A percentile compares a stretch with the other conserved stretches of the same genome.
Evolutionary conservation across 1,140 invertebrate genomes (phyloP).

Genomic region (Meloidogyne exigua): DNA sequence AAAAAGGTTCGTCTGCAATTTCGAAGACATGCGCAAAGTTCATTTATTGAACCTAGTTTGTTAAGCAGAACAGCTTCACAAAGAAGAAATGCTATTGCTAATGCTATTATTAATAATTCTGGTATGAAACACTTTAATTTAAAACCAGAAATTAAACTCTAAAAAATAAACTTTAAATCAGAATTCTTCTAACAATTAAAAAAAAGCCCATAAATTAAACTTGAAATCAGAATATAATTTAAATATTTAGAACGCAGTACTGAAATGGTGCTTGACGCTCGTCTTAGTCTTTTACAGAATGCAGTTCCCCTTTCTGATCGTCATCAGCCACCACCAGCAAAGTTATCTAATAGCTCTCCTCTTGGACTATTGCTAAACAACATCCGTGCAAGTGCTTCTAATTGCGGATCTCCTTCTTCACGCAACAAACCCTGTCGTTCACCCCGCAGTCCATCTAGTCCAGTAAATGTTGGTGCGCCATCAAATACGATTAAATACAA

Average conservation of each 20-base stretch:
- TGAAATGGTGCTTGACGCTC: not conserved
- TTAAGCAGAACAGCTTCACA: conserved; percentile 12
- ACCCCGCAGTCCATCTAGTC: not conserved
- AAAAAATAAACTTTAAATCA: too few relatives aligned
- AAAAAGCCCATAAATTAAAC: too few relatives aligned
- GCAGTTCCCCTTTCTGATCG: not conserved
- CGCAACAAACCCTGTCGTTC: not conserved
- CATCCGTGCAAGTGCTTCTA: not conserved
- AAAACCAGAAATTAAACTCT: too few relatives aligned
- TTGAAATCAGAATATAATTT: too few relatives aligned
- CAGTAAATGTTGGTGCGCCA: not conserved
- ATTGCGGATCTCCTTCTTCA: not conserved
- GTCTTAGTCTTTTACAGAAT: not conserved
- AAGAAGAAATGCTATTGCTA: conserved; percentile 40
- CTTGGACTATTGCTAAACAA: not conserved
- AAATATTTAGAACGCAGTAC: not conserved
- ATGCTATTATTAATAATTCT: conserved; percentile 34
- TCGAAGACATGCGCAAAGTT: conserved; percentile 46
- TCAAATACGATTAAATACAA: not conserved
- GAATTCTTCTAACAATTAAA: too few relatives aligned
- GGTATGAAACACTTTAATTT: conserved; percentile 2
- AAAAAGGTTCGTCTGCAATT: conserved; percentile 48
- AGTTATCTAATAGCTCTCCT: not conserved
- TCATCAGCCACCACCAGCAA: not conserved
- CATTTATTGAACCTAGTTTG: conserved; percentile 24